A percentile compares a stretch with the other conserved stretches of the same genome.
These are phyloP conservation scores for Cyaniris semiargus DNA, from an alignment of 2,888 invertebrate species.

Conservation along the genomic window DNA sequence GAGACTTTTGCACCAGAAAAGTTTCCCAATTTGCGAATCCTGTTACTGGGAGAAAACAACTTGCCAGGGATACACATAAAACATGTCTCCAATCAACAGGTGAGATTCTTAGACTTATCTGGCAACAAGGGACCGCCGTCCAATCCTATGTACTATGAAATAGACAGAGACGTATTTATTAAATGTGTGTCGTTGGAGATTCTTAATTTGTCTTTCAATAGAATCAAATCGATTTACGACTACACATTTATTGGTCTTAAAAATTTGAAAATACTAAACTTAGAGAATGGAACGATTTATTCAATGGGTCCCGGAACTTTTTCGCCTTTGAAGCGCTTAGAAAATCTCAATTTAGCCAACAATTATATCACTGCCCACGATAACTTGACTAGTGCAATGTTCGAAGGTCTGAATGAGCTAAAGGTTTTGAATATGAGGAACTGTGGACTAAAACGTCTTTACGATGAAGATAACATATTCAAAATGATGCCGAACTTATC, in stretches of 20 bases:
- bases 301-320: conserved; percentile 74
- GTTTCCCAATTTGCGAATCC: conserved; percentile 75
- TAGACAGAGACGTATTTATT: conserved; percentile 72
- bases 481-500: conserved; percentile 72
- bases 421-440: conserved; percentile 72
- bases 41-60: conserved; percentile 77
- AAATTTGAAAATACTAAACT: conserved; percentile 69
- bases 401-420: conserved; percentile 72
- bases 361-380: conserved; percentile 72
- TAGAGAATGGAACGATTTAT: conserved; percentile 78
- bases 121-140: conserved; percentile 67
- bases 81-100: conserved; percentile 67
- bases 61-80: conserved; percentile 75
- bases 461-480: conserved; percentile 72
- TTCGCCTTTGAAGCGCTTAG: conserved; percentile 61
- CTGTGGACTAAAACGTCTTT: conserved; percentile 70
- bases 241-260: conserved; percentile 75
- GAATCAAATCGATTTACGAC: conserved; percentile 72
- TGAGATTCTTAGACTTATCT: conserved; percentile 76
- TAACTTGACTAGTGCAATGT: conserved; percentile 64
- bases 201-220: conserved; percentile 78
- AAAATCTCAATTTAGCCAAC: conserved; percentile 76
- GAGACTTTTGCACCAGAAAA: conserved; percentile 68
- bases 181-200: conserved; percentile 69
- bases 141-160: conserved; percentile 72